Evolutionary conservation across 2,888 invertebrate species (phyloP).

Genomic region (Capitulum mitella): DNA sequence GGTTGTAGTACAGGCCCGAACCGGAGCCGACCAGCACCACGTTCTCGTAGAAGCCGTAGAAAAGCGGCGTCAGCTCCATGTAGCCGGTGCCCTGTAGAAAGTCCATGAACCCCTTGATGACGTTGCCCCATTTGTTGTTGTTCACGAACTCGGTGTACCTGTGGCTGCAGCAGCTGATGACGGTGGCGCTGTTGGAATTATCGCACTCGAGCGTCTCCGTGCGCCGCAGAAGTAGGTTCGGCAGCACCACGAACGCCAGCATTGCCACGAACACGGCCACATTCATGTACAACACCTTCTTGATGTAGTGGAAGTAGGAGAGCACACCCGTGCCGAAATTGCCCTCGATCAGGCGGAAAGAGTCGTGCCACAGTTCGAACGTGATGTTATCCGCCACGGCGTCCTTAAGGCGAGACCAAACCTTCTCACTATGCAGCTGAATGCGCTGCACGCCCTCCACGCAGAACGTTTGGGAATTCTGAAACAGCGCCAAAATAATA

Average conservation of each 20-base stretch:
- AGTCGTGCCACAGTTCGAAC: slow-evolving; percentile 35
- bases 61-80: slow-evolving; percentile 68
- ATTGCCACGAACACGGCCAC: slow-evolving; percentile 26
- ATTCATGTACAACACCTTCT: slow-evolving; percentile 76
- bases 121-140: background rate
- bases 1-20: slow-evolving; percentile 54
- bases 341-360: slow-evolving; percentile 37
- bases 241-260: background rate
- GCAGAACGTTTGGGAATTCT: background rate
- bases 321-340: slow-evolving; percentile 45
- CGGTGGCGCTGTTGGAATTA: background rate
- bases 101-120: slow-evolving; percentile 42
- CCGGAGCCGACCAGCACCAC: slow-evolving; percentile 38
- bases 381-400: slow-evolving; percentile 33
- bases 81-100: slow-evolving; percentile 65
- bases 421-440: background rate
- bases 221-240: background rate
- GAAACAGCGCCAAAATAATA: slow-evolving; percentile 3
- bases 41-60: slow-evolving; percentile 65
- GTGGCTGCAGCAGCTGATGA: slow-evolving; percentile 9
- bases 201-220: background rate
- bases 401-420: slow-evolving; percentile 29
- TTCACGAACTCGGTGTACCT: slow-evolving; percentile 2
- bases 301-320: slow-evolving; percentile 69
- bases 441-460: background rate